A percentile compares a stretch with the other conserved stretches of the same genome.
phyloP scores from a whole-genome alignment of 1,140 invertebrate genomes.

The Dendroctonus valens region DNA sequence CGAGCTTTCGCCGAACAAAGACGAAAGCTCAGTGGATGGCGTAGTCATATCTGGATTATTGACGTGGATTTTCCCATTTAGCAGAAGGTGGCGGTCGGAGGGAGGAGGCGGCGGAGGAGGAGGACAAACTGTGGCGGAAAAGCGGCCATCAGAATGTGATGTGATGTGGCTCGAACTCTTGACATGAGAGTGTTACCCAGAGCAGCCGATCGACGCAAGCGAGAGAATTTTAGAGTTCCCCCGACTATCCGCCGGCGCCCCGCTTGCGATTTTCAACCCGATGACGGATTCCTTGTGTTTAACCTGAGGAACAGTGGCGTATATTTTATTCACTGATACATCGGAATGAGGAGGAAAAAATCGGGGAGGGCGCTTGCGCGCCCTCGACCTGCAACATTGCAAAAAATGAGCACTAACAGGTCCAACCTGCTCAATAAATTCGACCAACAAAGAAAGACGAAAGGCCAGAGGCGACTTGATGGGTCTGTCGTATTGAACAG shows the following conservation, averaged over 20 bases:
- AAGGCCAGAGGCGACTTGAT: too few relatives aligned
- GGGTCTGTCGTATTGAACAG: too few relatives aligned
- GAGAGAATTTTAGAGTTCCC: slow-evolving; percentile 41
- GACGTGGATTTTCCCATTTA: slow-evolving; percentile 38
- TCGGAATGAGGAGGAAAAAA: too few relatives aligned
- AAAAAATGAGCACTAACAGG: too few relatives aligned
- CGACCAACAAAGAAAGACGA: too few relatives aligned
- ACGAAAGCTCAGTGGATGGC: slow-evolving; percentile 4
- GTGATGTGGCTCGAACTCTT: slow-evolving; percentile 44
- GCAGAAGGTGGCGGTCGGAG: slow-evolving; percentile 15
- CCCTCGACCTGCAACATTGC: too few relatives aligned
- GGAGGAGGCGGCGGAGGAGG: slow-evolving; percentile 9
- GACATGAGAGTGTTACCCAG: slow-evolving; percentile 39
- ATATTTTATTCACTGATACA: slow-evolving; percentile 1
- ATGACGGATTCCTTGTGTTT: slow-evolving; percentile 42
- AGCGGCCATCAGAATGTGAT: slow-evolving; percentile 45
- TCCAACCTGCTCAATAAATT: too few relatives aligned
- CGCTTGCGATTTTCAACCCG: slow-evolving; percentile 38
- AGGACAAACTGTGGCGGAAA: slow-evolving; percentile 32
- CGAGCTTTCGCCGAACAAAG: background rate
- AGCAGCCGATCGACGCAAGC: slow-evolving; percentile 42
- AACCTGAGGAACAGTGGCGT: slow-evolving; percentile 26
- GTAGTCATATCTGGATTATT: slow-evolving; percentile 22
- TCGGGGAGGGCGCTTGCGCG: background rate
- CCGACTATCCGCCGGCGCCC: slow-evolving; percentile 33